phyloP scores from a whole-genome alignment of 2,797 vertebrate species.

The Labeo calbasu region DNA sequence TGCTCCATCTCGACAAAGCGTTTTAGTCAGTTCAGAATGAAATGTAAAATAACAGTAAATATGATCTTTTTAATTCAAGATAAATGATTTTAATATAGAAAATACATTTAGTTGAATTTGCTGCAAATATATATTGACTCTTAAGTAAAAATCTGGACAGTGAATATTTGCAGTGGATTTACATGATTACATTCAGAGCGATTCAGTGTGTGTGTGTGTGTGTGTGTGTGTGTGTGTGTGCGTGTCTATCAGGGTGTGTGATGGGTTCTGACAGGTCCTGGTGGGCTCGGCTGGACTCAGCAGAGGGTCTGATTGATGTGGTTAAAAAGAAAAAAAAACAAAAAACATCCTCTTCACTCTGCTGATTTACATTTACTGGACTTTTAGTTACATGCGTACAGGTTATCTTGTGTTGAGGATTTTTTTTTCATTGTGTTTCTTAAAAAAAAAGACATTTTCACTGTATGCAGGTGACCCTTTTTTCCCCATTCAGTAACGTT shows the following conservation, averaged over 20 bases:
- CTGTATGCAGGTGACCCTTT: neutral
- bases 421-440: neutral
- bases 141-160: neutral
- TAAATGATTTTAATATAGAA: neutral
- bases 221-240: too few relatives aligned
- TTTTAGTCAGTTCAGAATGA: neutral
- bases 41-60: neutral
- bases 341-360: slow-evolving; percentile 76
- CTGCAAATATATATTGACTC: neutral
- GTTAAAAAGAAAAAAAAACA: slow-evolving; percentile 30
- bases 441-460: neutral
- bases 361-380: slow-evolving; percentile 62
- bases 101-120: neutral
- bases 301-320: slow-evolving; percentile 78
- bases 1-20: neutral
- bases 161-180: neutral
- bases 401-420: too few relatives aligned
- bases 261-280: slow-evolving; percentile 83
- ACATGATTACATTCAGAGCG: neutral
- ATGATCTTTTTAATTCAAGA: neutral
- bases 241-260: slow-evolving; percentile 75
- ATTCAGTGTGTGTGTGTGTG: neutral
- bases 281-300: slow-evolving; percentile 74
- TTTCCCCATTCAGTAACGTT: neutral
- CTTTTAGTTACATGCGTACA: neutral